Base-by-base conservation (phyloP, 2,888 invertebrate species). In the Erynnis tages region DNA sequence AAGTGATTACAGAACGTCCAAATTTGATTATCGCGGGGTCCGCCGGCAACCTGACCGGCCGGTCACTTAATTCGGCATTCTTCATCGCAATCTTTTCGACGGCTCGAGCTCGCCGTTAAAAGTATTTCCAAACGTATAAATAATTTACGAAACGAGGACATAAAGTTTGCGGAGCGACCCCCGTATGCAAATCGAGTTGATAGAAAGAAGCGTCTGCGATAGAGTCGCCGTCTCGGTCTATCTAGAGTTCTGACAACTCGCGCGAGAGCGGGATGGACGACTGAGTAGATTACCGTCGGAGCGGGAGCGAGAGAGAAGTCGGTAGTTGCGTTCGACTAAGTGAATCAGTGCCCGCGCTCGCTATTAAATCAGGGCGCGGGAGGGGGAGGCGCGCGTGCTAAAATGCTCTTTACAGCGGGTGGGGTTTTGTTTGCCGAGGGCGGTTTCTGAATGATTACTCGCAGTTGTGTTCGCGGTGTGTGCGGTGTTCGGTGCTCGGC, bases 301-400 rank as follows among this genome's bases (percentile, higher is more conserved):
- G 73, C 60, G 63, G 55, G 82, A 76, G 77, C 59, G 84, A 86
- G 79, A 69, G 79, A 79, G 85, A 78, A 70, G 72, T 72, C 67
- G 73, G 82, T 78, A 81, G 87, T 83, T 83, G 86, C 84, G 87
- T 87, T 87, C 85, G 71, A 79, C 73, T 89, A 89, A 89, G 83
- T 89, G 89, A 89, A 89, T 89, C 89, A 88, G 88, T 87, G 89
- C 88, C 88, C 86, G 85, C 85, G 85, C 67, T 82, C 74, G 86
- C 82, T 89, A 88, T 88, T 88, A 88, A 89, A 89, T 89, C 88
- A 88, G 79, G 79, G 76, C 84, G 88, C 81, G 84, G 80, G 83
- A 66, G 77, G 78, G 77, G 71, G 79, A 78, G 25, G 63, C 71
- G 79, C 74, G 79, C 76, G 80, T 78, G 87, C 85, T 82, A 88